Percentiles rank a stretch among this genome's conserved stretches.
phyloP scores from a whole-genome alignment of 2,113 vertebrate genomes.

The Aix galericulata region DNA sequence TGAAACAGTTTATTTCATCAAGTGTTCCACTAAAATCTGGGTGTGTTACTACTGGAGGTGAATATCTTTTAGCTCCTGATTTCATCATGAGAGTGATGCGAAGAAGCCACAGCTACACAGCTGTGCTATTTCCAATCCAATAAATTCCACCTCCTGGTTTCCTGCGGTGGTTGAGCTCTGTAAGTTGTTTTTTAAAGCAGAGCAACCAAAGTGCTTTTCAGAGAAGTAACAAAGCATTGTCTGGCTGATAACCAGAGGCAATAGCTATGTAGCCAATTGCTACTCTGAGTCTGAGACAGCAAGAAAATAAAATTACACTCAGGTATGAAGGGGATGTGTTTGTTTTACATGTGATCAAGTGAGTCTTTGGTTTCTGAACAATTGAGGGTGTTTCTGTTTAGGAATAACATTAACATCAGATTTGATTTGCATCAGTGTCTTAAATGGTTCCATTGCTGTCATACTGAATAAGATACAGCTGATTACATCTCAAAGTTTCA shows the following conservation, averaged over 20 bases:
- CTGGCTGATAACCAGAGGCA: background rate
- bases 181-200: background rate
- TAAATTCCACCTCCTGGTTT: background rate
- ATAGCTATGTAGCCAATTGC: background rate
- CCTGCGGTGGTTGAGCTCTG: background rate
- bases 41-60: background rate
- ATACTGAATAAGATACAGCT: constrained; percentile 53
- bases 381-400: constrained; percentile 5
- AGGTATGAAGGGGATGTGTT: background rate
- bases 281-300: background rate
- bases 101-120: background rate
- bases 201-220: background rate
- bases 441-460: constrained; percentile 55
- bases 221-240: background rate
- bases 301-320: background rate
- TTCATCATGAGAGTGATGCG: background rate
- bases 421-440: constrained; percentile 60
- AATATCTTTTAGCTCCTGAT: background rate
- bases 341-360: background rate
- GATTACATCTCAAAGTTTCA: constrained; percentile 40
- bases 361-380: background rate
- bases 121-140: background rate
- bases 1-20: background rate
- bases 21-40: background rate
- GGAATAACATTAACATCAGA: constrained; percentile 54